Base-by-base conservation (phyloP, 2,797 vertebrate species). In the Vireo griseus region DNA sequence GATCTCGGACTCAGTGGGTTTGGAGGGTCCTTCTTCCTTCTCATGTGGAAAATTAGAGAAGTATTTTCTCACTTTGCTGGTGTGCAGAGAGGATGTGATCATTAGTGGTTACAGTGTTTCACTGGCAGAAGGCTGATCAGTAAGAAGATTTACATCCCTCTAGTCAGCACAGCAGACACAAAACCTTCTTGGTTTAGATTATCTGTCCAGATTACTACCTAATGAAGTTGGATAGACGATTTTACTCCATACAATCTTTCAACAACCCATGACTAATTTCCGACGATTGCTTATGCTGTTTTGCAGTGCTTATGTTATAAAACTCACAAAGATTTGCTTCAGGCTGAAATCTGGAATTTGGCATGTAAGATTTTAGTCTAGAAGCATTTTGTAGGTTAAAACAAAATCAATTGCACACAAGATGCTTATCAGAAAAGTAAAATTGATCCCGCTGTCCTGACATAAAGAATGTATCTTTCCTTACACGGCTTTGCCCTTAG, bases 401-500 rank as follows among this genome's bases (percentile, higher is more conserved):
- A 40, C 35, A 91, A 92, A 92, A 94, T 81, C 90, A 88, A 75
- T 94, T 78, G 79, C 66, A 55, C 31, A 62, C n/a, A 61, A 83
- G 86, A 90, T 90, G 44, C 69, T 88, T 95, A 96, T 92, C 94
- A 94, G 76, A 92, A 96, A 95, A 92, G 65, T 75, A 68, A 92
- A 95, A 95, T 51, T 91, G 88, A 92, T 95, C 82, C 54, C 15
- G 5, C 85, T 94, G 79, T 74, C 65, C 28, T 62, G 26, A 33
- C 62, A 66, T 62, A 81, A 88, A 91, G 42, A 83, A 88, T 72
- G 31, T 21, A n/a, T 84, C 45, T 92, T 47, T 72, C 28, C 59
- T 90, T 71, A 79, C 37, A 58, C 0, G 0, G 2, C 11, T 88
- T 87, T 76, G 63, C 19, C 37, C 33, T 63, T 48, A 89, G 81